Base-by-base conservation (phyloP, 1,140 invertebrate genomes). In the Aphaenogaster floridana region DNA sequence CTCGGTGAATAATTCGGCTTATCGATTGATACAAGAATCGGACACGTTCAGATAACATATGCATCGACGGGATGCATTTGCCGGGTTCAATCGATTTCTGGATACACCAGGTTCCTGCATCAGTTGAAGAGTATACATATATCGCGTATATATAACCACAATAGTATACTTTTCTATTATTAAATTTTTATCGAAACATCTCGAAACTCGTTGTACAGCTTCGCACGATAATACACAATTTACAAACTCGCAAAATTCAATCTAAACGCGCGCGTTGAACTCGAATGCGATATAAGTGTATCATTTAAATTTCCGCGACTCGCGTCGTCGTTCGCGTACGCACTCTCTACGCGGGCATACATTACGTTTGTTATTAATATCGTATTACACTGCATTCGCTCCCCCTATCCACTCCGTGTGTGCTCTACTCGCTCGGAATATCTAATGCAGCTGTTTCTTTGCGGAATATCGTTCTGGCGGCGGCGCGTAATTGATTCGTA, bases 351-450 rank as follows among this genome's bases (percentile, higher is more conserved):
- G 1, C 17, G 48, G 39, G 36, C 42, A 15, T 7, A 15, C 34
- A 8, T 61, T 50, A 84, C 42, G 17, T 36, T 74, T 74, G 28
- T 84, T 72, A 84, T 74, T 84, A 76, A 84, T 84, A 84, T 74
- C 68, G 42, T 61, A 39, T 74, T 61, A 76, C n/a, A 21, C 13
- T 36, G 66, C 28, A 69, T 42, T 81, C 36, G 52, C 17, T n/a
- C 45, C 15, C 28, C 28, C 64, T 59, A 45, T 48, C 68, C 52
- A 48, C 45, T 50, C 36, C 11, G 74, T 68, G 36, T 36, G 6
- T n/a, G 59, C 36, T n/a, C 21, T 54, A 39, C 64, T 83, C 28
- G 68, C 80, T 74, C 52, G 68, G 80, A 74, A 74, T 83, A 83
- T 74, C 68, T 74, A 74, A 83, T 61, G 52, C 42, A 72, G 48